Base-by-base conservation (phyloP, 2,797 vertebrate species). In the Benthosema pterotum region DNA sequence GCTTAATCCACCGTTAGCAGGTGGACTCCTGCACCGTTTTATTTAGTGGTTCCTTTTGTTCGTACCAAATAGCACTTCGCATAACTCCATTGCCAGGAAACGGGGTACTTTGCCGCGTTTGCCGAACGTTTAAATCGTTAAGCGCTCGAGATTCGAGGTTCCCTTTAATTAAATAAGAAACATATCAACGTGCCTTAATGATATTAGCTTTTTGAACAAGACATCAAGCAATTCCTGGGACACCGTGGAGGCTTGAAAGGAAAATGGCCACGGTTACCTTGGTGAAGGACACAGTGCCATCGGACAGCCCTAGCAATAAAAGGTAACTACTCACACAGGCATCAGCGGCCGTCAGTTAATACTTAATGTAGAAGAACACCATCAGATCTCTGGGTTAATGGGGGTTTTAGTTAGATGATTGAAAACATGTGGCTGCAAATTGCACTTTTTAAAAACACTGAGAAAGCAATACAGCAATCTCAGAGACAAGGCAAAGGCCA, bases 301-400 rank as follows among this genome's bases (percentile, higher is more conserved):
- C n/a, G n/a, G 62, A 80, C 68, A 77, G 67, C 57, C 49, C 42
- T 11, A 22, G 83, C 76, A 86, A 87, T 90, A 90, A 90, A 90
- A 72, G 28, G 52, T 49, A 74, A 70, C 57, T 13, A 67, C 67
- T 72, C 57, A 42, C 58, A 16, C 4, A 7, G 11, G 65, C 67
- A 75, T 80, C 73, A 66, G 57, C 63, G 64, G 74, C 68, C 54
- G 54, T 59, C 16, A 72, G 80, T 80, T 71, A 80, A 84, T 81
- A 68, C 67, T 70, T 86, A 79, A 85, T 87, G 71, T 49, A 4
- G 71, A 46, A 4, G 66, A 48, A 63, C 52, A 67, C 50, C 32
- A 18, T 73, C 16, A 8, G 38, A 32, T 12, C 19, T 2, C 42
- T n/a, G 4, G 16, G 57, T 48, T 59, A 60, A 63, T 57, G 67